Conservation (phyloP, 2,113 vertebrate species). For the Microtus pennsylvanicus region DNA sequence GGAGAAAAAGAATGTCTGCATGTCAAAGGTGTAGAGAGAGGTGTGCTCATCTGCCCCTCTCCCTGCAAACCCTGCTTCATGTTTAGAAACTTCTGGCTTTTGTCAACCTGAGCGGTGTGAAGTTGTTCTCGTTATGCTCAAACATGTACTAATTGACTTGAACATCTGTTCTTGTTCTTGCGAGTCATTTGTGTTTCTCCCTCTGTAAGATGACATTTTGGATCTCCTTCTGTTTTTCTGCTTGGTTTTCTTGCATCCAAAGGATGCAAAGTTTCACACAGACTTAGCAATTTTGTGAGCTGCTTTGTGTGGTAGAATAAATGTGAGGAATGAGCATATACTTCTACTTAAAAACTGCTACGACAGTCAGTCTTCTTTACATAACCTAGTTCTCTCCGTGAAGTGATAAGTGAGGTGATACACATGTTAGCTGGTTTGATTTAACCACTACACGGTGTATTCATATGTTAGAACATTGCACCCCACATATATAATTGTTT, state of each 20-base stretch:
- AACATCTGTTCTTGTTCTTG: background rate
- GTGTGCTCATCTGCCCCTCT: background rate
- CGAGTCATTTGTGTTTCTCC: background rate
- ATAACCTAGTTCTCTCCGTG: background rate
- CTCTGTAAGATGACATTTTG: background rate
- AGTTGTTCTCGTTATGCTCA: background rate
- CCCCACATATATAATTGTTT: background rate
- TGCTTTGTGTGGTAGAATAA: background rate
- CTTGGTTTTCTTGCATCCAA: background rate
- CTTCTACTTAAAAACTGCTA: background rate
- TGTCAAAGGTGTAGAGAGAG: background rate
- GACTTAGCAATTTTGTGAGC: background rate
- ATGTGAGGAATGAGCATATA: background rate
- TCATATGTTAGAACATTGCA: background rate
- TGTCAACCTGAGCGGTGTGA: background rate
- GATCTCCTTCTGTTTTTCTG: background rate
- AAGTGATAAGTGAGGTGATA: background rate
- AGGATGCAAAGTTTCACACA: background rate
- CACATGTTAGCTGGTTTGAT: background rate
- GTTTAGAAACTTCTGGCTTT: background rate
- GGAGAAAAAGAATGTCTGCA: background rate
- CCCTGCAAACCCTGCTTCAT: background rate
- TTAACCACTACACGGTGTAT: background rate
- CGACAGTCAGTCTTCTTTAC: background rate
- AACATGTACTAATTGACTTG: background rate